These are phyloP conservation scores for Thalassaphorura encarpata DNA, from an alignment of 1,140 invertebrate species.

Conservation along the genomic window DNA sequence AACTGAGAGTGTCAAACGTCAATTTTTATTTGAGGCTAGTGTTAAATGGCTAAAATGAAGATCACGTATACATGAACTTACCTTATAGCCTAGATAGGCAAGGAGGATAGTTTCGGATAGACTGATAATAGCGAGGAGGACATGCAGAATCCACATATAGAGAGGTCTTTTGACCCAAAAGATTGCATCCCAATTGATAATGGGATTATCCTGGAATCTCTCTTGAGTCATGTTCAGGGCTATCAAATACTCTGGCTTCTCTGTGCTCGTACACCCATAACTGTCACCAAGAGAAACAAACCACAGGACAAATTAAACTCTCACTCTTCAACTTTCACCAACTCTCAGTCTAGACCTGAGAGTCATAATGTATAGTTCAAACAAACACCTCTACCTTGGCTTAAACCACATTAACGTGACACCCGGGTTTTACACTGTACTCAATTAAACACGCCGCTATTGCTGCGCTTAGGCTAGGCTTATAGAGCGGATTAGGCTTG, in stretches of 20 bases:
- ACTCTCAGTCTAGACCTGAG: too few species aligned
- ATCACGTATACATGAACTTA: too few species aligned
- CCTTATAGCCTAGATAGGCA: slow-evolving; percentile 95
- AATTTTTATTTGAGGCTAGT: neutral
- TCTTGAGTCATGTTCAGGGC: slow-evolving; percentile 75
- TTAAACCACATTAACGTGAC: too few species aligned
- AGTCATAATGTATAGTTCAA: too few species aligned
- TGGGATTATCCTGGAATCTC: slow-evolving; percentile 76
- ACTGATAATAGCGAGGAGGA: slow-evolving; percentile 81
- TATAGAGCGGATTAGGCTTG: too few species aligned
- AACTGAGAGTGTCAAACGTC: neutral
- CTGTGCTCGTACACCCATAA: slow-evolving; percentile 71
- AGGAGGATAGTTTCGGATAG: slow-evolving; percentile 82
- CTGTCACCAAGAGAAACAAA: too few species aligned
- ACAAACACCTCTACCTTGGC: too few species aligned
- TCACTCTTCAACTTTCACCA: too few species aligned
- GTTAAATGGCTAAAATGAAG: neutral
- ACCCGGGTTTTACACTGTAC: too few species aligned
- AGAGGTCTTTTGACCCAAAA: slow-evolving; percentile 81
- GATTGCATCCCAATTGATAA: slow-evolving; percentile 89
- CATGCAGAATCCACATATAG: slow-evolving; percentile 79
- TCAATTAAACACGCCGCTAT: too few species aligned
- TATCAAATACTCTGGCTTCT: slow-evolving; percentile 21
- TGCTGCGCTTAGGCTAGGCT: too few species aligned
- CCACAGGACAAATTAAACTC: too few species aligned